Base-by-base conservation (phyloP, 2,888 invertebrate species). In the Liodrosophila aerea region DNA sequence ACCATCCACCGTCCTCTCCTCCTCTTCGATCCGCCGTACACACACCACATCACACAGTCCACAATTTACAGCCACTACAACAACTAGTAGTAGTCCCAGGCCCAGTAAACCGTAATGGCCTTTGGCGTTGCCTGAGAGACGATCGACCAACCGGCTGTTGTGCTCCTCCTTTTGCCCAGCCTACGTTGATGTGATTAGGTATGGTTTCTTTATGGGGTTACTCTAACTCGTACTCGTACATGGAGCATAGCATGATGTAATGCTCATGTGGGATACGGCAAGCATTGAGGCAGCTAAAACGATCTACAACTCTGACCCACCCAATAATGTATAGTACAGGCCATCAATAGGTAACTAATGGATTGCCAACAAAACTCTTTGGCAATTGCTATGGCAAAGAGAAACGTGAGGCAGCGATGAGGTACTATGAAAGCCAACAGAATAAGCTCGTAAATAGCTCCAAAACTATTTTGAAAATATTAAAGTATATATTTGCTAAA, bases 271-370 rank as follows among this genome's bases (percentile, higher is more conserved):
- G 64, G 45, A 57, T 69, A 52, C 22, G 3, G 13, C 62, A 18
- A 49, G 47, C 53, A 49, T 39, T 52, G 51, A 61, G 69, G 16
- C 57, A 49, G 57, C 49, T 27, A 30, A 51, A 36, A 44, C 44
- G 8, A 31, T 29, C 60, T n/a, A 16, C 45, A 54, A 33, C 58
- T 44, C 27, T 47, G 33, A 40, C 41, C 58, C 65, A 59, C 56
- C 69, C 69, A 47, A 65, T 52, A 51, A 33, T 39, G 64, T 29
- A 30, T 50, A n/a, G n/a, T n/a, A n/a, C n/a, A n/a, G 37, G 64
- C 22, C 64, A 66, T 62, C 66, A 22, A 63, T 69, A 64, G 64
- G 58, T 64, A 53, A 49, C 70, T 69, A 67, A 67, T 67, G 64
- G 58, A 50, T 27, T 31, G 51, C 69, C 44, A 33, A 43, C 31